These are phyloP conservation scores for Hydroisotoma schaefferi DNA, from an alignment of 2,888 invertebrate species.

Conservation along the genomic window DNA sequence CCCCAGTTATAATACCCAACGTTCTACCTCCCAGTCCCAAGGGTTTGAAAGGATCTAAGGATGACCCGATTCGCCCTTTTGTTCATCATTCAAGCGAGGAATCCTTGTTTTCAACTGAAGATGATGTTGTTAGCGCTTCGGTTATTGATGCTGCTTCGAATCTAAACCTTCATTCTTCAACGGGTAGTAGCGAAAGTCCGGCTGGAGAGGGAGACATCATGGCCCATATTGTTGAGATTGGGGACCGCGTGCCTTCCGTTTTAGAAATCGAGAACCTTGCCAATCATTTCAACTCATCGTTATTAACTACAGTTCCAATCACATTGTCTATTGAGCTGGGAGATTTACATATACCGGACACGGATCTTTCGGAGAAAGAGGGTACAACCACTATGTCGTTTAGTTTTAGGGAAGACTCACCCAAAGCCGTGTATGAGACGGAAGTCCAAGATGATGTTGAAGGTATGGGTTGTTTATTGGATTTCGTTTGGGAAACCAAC, in stretches of 20 bases:
- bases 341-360: slow-evolving; percentile 7
- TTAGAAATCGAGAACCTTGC: slow-evolving; percentile 44
- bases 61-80: slow-evolving; percentile 11
- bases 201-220: not conserved
- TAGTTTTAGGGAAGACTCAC: not conserved
- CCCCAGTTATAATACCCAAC: slow-evolving; percentile 41
- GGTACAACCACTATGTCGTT: not conserved
- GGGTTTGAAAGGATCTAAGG: slow-evolving; percentile 1
- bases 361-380: not conserved
- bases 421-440: too few species aligned
- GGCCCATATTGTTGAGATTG: slow-evolving; percentile 3
- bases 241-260: slow-evolving; percentile 29
- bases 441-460: too few species aligned
- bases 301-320: slow-evolving; percentile 28
- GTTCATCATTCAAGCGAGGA: slow-evolving; percentile 36
- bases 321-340: slow-evolving; percentile 3
- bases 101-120: slow-evolving; percentile 29
- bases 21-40: slow-evolving; percentile 30
- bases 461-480: too few species aligned
- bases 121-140: slow-evolving; percentile 14
- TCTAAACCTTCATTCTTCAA: not conserved
- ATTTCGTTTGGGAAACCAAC: too few species aligned
- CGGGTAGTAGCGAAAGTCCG: not conserved
- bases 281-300: slow-evolving; percentile 37
- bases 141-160: not conserved